phyloP scores from a whole-genome alignment of 1,140 invertebrate species.

The Bombus vancouverensis region DNA sequence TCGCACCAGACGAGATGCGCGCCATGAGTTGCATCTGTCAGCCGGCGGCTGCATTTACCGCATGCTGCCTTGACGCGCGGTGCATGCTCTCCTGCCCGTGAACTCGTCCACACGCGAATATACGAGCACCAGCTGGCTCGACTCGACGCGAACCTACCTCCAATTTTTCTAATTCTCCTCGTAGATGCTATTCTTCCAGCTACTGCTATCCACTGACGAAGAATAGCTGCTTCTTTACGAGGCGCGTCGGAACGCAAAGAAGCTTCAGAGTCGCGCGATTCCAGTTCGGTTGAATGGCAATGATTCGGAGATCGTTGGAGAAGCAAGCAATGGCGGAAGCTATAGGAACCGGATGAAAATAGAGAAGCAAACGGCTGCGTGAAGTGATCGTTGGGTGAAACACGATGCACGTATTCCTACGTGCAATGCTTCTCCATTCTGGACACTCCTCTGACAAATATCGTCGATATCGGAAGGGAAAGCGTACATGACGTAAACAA shows the following conservation, averaged over 20 bases:
- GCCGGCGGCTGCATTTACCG: not conserved
- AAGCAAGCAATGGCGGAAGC: not conserved
- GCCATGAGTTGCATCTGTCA: slow-evolving; percentile 33
- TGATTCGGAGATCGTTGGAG: not conserved
- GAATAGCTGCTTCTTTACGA: too few relatives aligned
- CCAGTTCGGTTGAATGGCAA: not conserved
- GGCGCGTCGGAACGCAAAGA: too few relatives aligned
- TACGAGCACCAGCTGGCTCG: too few relatives aligned
- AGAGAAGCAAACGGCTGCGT: slow-evolving; percentile 21
- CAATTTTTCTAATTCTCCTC: too few relatives aligned
- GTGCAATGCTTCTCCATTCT: slow-evolving; percentile 59
- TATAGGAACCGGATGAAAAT: slow-evolving; percentile 13
- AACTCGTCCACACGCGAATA: too few relatives aligned
- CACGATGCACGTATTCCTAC: slow-evolving; percentile 46
- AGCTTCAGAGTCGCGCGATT: not conserved
- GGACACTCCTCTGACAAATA: slow-evolving; percentile 63
- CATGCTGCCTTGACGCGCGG: too few relatives aligned
- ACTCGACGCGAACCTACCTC: too few relatives aligned
- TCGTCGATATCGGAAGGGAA: slow-evolving; percentile 67
- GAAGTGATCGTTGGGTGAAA: slow-evolving; percentile 37
- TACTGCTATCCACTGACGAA: too few relatives aligned
- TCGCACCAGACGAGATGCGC: slow-evolving; percentile 24
- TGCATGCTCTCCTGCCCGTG: too few relatives aligned
- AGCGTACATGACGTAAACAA: slow-evolving; percentile 70
- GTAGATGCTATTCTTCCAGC: too few relatives aligned